Conservation (phyloP, 2,888 invertebrate genomes). For the Girardia tigrina region DNA sequence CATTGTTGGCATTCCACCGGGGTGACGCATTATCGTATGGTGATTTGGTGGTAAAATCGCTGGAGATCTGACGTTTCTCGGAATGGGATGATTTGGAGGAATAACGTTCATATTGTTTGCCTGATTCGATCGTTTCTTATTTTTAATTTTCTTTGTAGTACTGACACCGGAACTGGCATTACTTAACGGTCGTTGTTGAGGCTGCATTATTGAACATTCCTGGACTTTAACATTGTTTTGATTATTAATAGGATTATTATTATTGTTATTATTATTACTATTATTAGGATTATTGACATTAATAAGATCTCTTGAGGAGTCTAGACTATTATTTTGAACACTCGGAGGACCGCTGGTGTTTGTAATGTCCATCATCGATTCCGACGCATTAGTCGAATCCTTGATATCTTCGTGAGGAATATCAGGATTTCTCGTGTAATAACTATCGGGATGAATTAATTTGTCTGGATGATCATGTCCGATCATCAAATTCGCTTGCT, state of each 20-base stretch:
- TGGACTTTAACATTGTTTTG: not conserved
- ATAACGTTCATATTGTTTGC: not conserved
- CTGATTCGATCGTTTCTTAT: not conserved
- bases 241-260: not conserved
- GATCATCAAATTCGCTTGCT: conserved; percentile 30
- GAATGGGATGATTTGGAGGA: not conserved
- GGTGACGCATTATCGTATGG: not conserved
- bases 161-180: conserved; percentile 12
- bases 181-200: not conserved
- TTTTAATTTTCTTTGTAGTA: not conserved
- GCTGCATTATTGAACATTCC: not conserved
- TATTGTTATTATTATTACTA: too few species aligned
- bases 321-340: not conserved
- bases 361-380: not conserved
- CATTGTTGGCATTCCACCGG: not conserved
- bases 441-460: conserved; percentile 10
- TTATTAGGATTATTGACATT: not conserved
- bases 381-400: not conserved
- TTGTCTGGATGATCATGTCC: conserved; percentile 31
- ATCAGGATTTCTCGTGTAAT: not conserved
- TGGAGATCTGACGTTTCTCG: not conserved
- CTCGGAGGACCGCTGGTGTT: not conserved
- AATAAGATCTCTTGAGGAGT: not conserved
- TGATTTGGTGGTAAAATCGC: not conserved
- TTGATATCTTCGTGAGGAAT: conserved; percentile 21